Evolutionary conservation across 2,797 vertebrate genomes (phyloP), one percentile per base, ranked within the genome.

Genomic region (Huso huso): DNA sequence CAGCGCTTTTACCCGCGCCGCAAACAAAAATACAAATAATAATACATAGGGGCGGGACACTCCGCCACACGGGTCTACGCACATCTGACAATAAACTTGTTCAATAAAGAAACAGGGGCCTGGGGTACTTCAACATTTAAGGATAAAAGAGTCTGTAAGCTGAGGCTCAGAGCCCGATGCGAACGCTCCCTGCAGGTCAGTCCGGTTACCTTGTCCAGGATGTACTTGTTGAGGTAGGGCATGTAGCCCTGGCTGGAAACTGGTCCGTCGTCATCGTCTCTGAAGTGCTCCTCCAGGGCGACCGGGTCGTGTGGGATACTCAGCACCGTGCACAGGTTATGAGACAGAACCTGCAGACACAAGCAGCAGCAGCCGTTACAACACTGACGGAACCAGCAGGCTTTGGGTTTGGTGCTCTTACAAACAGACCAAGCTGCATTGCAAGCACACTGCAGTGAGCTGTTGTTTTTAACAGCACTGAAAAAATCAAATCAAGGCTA

Each of bases 191-290:
- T 55, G 15, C 37, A 67, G 12, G n/a, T 55, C 5, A 11, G 49
- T 49, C 8, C 37, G 37, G 37, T 37, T 61, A 99, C 96, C 94
- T 99, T 99, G 78, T 99, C 97, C 76, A 99, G 87, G 81, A 99
- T 97, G 77, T 98, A 98, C 81, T 96, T 98, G 87, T 96, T 98
- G 85, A 99, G 94, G 82, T 99, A 99, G 3, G 97, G 97, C 97
- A 99, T 99, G 72, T 99, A 99, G n/a, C 97, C 97, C 81, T 99
- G 96, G 86, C 95, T 99, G 77, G 97, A 99, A 64, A 99, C 97
- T 0, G 97, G 97, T 5, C 97, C 97, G 0, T 99, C 95, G 0
- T 99, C 97, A 0, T 99, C 97, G 10, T 99, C 97, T 1, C 95
- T 92, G 83, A 99, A 99, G 84, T 99, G 96, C 64, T 99, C 97